phyloP scores from a whole-genome alignment of 2,888 invertebrate species.

The Griposia aprilina region DNA sequence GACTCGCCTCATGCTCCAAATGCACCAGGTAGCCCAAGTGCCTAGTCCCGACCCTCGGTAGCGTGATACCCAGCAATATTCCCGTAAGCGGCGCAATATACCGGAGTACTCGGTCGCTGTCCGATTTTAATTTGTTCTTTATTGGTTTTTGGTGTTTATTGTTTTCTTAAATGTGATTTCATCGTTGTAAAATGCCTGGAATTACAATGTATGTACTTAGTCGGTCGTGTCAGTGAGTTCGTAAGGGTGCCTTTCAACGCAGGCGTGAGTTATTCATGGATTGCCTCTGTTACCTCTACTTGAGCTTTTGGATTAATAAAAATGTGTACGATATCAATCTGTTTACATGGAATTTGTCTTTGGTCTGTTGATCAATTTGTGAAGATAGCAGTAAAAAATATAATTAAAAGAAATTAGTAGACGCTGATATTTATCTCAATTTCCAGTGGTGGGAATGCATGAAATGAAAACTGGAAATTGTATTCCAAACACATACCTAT shows the following conservation, averaged over 20 bases:
- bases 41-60: slow-evolving; percentile 79
- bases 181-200: slow-evolving; percentile 78
- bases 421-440: slow-evolving; percentile 58
- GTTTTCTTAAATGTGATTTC: slow-evolving; percentile 85
- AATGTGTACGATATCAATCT: slow-evolving; percentile 56
- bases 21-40: slow-evolving; percentile 76
- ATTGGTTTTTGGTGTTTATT: slow-evolving; percentile 88
- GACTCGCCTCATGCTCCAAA: slow-evolving; percentile 69
- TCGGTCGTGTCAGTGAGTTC: slow-evolving; percentile 70
- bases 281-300: slow-evolving; percentile 51
- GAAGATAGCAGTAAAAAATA: slow-evolving; percentile 36
- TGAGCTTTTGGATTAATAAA: slow-evolving; percentile 48
- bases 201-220: slow-evolving; percentile 70
- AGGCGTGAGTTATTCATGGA: slow-evolving; percentile 66
- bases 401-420: slow-evolving; percentile 45
- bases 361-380: slow-evolving; percentile 46
- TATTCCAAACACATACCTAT: slow-evolving; percentile 37
- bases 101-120: slow-evolving; percentile 79
- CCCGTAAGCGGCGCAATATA: slow-evolving; percentile 79
- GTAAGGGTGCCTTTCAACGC: slow-evolving; percentile 66
- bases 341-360: slow-evolving; percentile 45
- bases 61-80: slow-evolving; percentile 86
- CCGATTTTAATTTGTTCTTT: slow-evolving; percentile 86
- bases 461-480: slow-evolving; percentile 46
- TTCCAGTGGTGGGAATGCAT: slow-evolving; percentile 46